Evolutionary conservation across 2,888 invertebrate species (phyloP).

Genomic region (Chesias legatella): DNA sequence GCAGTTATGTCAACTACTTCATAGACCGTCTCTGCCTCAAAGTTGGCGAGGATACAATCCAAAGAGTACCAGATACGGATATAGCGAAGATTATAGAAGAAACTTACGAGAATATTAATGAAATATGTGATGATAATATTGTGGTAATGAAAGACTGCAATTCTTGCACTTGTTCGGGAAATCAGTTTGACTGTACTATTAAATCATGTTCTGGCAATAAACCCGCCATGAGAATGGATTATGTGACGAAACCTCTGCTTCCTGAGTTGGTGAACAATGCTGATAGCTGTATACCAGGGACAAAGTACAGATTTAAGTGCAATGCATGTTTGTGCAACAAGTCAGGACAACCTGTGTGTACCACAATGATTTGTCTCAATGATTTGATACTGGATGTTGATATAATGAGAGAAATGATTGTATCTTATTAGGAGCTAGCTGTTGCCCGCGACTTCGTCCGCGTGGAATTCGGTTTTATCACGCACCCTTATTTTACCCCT

Average conservation of each 20-base stretch:
- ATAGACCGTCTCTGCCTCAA: conserved; percentile 46
- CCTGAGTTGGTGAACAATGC: conserved; percentile 30
- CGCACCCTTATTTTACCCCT: too few species aligned
- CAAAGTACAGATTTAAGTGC: conserved; percentile 44
- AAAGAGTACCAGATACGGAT: conserved; percentile 27
- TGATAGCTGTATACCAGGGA: conserved; percentile 38
- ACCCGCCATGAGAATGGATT: conserved; percentile 12
- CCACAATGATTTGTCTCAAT: conserved; percentile 47
- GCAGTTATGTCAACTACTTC: conserved; percentile 46
- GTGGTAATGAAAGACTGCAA: conserved; percentile 44
- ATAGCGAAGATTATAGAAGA: conserved; percentile 31
- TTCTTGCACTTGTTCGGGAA: conserved; percentile 37
- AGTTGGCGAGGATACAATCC: conserved; percentile 28
- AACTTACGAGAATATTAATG: conserved; percentile 21
- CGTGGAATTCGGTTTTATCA: too few species aligned
- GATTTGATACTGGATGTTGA: conserved; percentile 30
- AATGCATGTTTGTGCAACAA: conserved; percentile 47
- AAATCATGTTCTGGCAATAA: conserved; percentile 1
- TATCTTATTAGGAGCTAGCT: conserved; percentile 3
- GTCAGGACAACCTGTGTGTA: conserved; percentile 36
- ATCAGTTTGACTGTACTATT: conserved; percentile 25
- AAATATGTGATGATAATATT: conserved; percentile 11
- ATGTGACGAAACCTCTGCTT: conserved; percentile 12
- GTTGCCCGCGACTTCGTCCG: too few species aligned
- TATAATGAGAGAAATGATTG: conserved; percentile 7